These are phyloP conservation scores for Rhinolophus sinicus DNA, from an alignment of 2,113 vertebrate genomes.

Conservation along the genomic window DNA sequence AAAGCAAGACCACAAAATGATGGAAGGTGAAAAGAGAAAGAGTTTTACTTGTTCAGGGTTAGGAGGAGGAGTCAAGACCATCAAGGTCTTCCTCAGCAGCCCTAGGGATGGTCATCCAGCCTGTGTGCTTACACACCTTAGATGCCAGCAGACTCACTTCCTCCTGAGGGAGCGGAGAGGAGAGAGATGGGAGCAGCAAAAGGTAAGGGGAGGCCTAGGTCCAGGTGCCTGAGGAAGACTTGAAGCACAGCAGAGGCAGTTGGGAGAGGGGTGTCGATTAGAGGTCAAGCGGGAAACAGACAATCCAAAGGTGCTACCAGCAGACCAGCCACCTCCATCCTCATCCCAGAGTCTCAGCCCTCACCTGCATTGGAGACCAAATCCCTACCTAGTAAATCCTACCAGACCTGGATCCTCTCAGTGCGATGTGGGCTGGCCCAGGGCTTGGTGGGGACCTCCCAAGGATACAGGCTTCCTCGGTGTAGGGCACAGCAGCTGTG, in stretches of 20 bases:
- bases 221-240: not conserved
- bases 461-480: conserved; percentile 98
- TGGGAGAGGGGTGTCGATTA: not conserved
- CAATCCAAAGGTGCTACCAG: not conserved
- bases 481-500: conserved; percentile 92
- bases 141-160: not conserved
- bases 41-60: not conserved
- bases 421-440: not conserved
- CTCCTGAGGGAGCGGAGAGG: not conserved
- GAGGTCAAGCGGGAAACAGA: not conserved
- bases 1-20: not conserved
- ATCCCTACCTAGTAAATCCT: not conserved
- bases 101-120: not conserved
- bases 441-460: not conserved
- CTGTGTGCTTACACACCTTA: not conserved
- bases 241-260: not conserved
- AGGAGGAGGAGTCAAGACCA: not conserved
- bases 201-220: not conserved
- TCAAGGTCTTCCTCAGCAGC: not conserved
- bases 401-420: not conserved
- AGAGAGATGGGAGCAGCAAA: not conserved
- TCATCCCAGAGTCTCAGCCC: not conserved
- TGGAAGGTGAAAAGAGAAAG: not conserved
- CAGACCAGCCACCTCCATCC: not conserved
- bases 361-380: not conserved